These are phyloP conservation scores for Phengaris arion DNA, from an alignment of 2,888 invertebrate species.

Conservation along the genomic window DNA sequence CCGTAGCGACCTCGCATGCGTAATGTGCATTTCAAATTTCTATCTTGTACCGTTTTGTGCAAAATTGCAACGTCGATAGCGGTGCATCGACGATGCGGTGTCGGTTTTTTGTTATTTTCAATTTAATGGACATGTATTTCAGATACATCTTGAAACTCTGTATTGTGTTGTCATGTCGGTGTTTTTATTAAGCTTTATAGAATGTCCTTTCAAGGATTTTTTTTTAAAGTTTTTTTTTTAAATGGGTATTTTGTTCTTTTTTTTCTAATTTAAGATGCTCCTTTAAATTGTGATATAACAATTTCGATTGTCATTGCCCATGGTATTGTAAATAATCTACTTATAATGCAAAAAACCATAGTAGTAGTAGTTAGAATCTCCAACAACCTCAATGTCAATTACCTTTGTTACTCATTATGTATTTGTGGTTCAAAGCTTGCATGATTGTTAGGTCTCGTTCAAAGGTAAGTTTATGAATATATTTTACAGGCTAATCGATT, in stretches of 20 bases:
- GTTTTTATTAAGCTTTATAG: not conserved
- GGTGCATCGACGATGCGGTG: not conserved
- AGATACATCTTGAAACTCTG: not conserved
- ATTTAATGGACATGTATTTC: not conserved
- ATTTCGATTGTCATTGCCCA: too few species aligned
- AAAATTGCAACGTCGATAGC: conserved; percentile 36
- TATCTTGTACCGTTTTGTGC: conserved; percentile 42
- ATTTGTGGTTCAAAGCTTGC: not conserved
- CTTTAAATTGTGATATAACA: too few species aligned
- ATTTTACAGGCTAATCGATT: conserved; percentile 62
- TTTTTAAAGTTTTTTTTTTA: not conserved
- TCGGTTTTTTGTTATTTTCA: conserved; percentile 7
- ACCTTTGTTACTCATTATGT: not conserved
- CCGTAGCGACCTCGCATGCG: conserved; percentile 51
- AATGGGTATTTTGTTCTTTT: too few species aligned
- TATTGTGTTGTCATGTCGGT: not conserved
- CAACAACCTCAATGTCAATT: not conserved
- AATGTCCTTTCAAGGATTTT: not conserved
- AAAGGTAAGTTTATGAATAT: conserved; percentile 39
- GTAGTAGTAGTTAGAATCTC: not conserved
- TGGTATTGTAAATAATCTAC: too few species aligned
- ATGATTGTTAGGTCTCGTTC: conserved; percentile 10
- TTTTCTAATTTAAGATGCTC: too few species aligned
- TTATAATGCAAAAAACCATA: not conserved
- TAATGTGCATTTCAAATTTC: conserved; percentile 51